Evolutionary conservation across 2,888 invertebrate species (phyloP).

Genomic region (Maniola hyperantus): DNA sequence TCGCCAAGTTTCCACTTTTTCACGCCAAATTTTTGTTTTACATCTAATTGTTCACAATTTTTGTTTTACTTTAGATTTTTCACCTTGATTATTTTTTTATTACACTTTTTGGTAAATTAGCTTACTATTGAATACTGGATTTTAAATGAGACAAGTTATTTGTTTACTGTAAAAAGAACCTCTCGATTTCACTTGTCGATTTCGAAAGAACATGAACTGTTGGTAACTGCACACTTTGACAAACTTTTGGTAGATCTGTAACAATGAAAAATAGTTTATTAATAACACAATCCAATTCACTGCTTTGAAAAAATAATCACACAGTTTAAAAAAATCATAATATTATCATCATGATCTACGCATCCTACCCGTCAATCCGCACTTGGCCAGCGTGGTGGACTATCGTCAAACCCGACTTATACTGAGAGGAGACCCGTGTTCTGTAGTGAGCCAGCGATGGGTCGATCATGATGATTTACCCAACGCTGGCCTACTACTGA

Average conservation of each 20-base stretch:
- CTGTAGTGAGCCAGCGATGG: too few relatives aligned
- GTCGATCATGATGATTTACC: too few relatives aligned
- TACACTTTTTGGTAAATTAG: background rate
- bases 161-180: background rate
- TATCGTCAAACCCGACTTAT: too few relatives aligned
- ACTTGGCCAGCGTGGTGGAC: too few relatives aligned
- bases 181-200: constrained; percentile 4
- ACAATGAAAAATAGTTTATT: constrained; percentile 1
- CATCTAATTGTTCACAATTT: background rate
- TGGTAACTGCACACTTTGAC: background rate
- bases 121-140: background rate
- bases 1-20: background rate
- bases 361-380: too few relatives aligned
- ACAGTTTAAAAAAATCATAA: too few relatives aligned
- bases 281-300: background rate
- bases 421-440: too few relatives aligned
- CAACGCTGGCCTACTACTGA: too few relatives aligned
- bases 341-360: too few relatives aligned
- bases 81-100: background rate
- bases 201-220: background rate
- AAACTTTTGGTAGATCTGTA: constrained; percentile 7
- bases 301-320: background rate
- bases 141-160: background rate
- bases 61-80: background rate
- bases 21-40: too few relatives aligned